These are phyloP conservation scores for Zoroaster sp. DNA, from an alignment of 53 echinoderm and acorn worm genomes.

Conservation along the genomic window DNA sequence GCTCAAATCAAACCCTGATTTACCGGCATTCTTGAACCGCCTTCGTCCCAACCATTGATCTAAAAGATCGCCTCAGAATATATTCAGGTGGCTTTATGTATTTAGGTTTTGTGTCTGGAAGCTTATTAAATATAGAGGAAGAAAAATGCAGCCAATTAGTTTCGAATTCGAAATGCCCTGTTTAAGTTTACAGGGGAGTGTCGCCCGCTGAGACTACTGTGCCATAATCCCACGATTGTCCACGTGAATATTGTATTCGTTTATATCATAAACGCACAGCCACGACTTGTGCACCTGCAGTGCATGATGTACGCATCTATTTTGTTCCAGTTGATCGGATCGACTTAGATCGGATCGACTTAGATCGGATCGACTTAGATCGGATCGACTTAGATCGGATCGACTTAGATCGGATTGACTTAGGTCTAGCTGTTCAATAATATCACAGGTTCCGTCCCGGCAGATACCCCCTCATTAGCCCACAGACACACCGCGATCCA, in stretches of 20 bases:
- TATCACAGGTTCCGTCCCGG: background rate
- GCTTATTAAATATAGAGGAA: conserved; percentile 24
- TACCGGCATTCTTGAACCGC: background rate
- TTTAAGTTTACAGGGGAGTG: background rate
- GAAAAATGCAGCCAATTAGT: conserved; percentile 12
- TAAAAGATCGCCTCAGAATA: conserved; percentile 24
- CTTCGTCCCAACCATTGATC: background rate
- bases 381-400: background rate
- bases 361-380: background rate
- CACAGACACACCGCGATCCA: background rate
- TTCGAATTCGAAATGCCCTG: background rate
- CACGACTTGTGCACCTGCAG: background rate
- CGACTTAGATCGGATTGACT: background rate
- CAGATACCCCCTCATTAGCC: background rate
- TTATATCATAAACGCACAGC: background rate
- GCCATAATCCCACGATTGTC: background rate
- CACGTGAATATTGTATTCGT: background rate
- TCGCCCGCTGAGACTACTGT: background rate
- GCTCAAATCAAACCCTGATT: conserved; percentile 34
- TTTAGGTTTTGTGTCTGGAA: background rate
- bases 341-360: background rate
- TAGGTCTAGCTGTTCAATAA: background rate
- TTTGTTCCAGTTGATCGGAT: background rate
- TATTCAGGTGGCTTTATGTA: background rate
- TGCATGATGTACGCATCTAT: background rate